Evolutionary conservation across 2,113 vertebrate genomes (phyloP), one percentile per base, ranked within the genome.

Genomic region (Alectura lathami): DNA sequence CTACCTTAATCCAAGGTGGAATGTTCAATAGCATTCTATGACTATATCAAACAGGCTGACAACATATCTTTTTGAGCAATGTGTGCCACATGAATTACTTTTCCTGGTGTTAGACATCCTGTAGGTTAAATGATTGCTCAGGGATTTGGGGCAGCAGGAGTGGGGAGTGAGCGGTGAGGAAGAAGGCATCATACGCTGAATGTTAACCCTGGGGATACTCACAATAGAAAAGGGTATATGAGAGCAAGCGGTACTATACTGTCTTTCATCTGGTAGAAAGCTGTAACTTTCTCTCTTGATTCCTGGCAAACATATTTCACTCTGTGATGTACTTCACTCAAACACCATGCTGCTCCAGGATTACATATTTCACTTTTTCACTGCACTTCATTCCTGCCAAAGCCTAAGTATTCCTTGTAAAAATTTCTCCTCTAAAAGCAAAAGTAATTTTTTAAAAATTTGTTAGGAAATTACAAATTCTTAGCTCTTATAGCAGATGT

Each of bases 181-280:
- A 66, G 34, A 79, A 79, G 16, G n/a, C 36, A 73, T 64, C 34
- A 22, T 24, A n/a, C 8, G n/a, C 43, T 79, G 67, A 67, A 87
- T 29, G 26, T 42, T 72, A 79, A 87, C 17, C 27, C 48, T 69
- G 42, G 47, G 53, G 47, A 54, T 76, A 48, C 24, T 68, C 56
- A 54, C 23, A 89, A 30, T 0, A 60, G 47, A 56, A 45, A 77
- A 77, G 40, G 47, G 17, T 34, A 56, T 45, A 62, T 12, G 17
- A 15, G 59, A 85, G 59, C 9, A 94, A 89, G 59, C 38, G 17
- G 30, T 34, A 48, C 24, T 29, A 34, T 38, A 87, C 8, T 48
- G 48, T 13, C 43, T 67, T 89, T 92, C 81, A 93, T 76, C 67
- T 89, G 81, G 69, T 82, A 76, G 48, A 94, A 96, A 93, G 51